These are phyloP conservation scores for Cyrtonyx montezumae DNA, from an alignment of 2,113 vertebrate genomes.

Conservation along the genomic window DNA sequence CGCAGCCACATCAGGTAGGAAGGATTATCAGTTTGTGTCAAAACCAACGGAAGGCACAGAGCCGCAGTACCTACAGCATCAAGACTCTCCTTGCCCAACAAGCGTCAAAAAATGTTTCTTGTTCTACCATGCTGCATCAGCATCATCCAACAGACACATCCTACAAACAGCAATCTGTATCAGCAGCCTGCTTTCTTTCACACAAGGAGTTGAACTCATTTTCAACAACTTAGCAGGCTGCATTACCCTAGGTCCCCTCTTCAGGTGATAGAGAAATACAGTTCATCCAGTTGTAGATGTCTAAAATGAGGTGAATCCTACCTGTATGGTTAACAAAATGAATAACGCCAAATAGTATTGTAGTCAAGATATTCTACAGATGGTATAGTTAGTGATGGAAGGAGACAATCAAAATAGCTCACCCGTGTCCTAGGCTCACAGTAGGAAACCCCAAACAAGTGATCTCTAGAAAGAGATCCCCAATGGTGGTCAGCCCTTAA, in stretches of 20 bases:
- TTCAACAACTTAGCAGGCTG: neutral
- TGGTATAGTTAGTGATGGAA: too few species aligned
- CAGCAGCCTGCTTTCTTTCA: neutral
- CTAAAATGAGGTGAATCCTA: neutral
- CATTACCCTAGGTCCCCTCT: neutral
- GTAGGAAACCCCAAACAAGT: too few species aligned
- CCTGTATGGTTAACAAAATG: too few species aligned
- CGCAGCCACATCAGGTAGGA: neutral
- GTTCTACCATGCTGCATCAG: neutral
- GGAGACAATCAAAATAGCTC: too few species aligned
- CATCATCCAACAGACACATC: neutral
- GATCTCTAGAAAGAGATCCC: too few species aligned
- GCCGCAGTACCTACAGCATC: neutral
- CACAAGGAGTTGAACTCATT: neutral
- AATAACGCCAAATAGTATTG: too few species aligned
- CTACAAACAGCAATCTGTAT: neutral
- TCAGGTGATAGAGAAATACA: neutral
- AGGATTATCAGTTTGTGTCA: neutral
- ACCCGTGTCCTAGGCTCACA: too few species aligned
- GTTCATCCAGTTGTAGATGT: neutral
- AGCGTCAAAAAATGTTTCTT: neutral
- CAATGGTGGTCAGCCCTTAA: too few species aligned
- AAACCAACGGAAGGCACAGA: neutral
- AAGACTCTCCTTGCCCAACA: constrained; percentile 12
- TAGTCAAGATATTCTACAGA: too few species aligned